Percentiles rank a stretch among this genome's conserved stretches.
phyloP scores from a whole-genome alignment of 1,140 invertebrate genomes.

The Sesamia nonagrioides region DNA sequence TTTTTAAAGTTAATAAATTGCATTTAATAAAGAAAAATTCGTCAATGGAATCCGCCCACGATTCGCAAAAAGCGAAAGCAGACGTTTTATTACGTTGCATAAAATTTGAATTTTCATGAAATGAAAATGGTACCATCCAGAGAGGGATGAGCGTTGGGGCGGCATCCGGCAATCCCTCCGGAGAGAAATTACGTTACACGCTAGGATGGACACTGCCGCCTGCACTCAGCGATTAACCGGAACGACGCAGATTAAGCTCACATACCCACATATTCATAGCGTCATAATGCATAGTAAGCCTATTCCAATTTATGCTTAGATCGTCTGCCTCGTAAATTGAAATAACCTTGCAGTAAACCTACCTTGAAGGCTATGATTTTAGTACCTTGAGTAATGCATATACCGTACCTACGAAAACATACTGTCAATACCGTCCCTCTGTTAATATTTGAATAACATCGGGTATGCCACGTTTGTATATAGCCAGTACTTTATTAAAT shows the following conservation, averaged over 20 bases:
- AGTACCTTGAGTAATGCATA: conserved; percentile 2
- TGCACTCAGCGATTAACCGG: conserved; percentile 43
- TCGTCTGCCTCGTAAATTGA: conserved; percentile 21
- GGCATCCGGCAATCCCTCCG: conserved; percentile 42
- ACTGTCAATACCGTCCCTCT: background rate
- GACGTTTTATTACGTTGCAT: background rate
- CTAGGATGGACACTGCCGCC: conserved; percentile 43
- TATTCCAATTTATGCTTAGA: conserved; percentile 13
- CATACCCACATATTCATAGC: conserved; percentile 4
- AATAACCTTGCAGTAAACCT: background rate
- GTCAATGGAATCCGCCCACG: background rate
- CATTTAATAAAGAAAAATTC: conserved; percentile 7
- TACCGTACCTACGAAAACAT: background rate
- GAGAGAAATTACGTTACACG: conserved; percentile 52
- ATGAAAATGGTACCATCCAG: conserved; percentile 3
- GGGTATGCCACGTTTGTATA: background rate
- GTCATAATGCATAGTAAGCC: conserved; percentile 1
- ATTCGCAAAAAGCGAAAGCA: background rate
- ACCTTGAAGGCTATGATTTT: conserved; percentile 3
- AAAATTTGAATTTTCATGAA: conserved; percentile 37
- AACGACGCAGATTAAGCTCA: conserved; percentile 46
- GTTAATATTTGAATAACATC: background rate
- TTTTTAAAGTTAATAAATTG: too few relatives aligned
- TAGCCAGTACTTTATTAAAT: background rate
- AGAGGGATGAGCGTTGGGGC: background rate